These are phyloP conservation scores for Hyppa rectilinea DNA, from an alignment of 2,888 invertebrate species.

Conservation along the genomic window DNA sequence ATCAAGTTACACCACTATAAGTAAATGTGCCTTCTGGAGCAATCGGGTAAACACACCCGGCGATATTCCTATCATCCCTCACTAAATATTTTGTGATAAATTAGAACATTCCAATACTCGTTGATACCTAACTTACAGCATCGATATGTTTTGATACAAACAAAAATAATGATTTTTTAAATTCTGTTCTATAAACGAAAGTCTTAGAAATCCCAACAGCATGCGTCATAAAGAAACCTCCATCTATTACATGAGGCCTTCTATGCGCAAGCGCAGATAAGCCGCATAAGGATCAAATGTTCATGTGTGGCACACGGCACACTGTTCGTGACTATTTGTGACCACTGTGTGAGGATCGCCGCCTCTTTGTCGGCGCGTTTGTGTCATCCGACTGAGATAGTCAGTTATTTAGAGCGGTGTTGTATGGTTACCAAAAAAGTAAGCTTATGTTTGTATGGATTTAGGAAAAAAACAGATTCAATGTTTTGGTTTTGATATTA, in stretches of 20 bases:
- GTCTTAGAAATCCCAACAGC: neutral
- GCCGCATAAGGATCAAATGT: slow-evolving; percentile 52
- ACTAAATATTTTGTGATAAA: too few species aligned
- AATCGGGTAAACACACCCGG: too few species aligned
- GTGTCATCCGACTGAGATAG: slow-evolving; percentile 59
- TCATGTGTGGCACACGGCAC: slow-evolving; percentile 62
- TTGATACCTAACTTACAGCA: neutral
- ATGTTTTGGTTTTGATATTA: slow-evolving; percentile 13
- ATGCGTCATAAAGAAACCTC: slow-evolving; percentile 14
- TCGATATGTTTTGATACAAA: neutral
- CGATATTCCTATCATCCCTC: too few species aligned
- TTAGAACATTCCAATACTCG: too few species aligned
- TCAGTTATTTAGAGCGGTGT: slow-evolving; percentile 58
- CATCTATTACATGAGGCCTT: slow-evolving; percentile 26
- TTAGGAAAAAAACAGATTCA: neutral
- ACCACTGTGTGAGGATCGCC: slow-evolving; percentile 67
- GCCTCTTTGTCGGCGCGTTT: slow-evolving; percentile 70
- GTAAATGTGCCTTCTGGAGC: too few species aligned
- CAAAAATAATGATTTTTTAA: neutral
- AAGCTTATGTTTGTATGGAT: neutral
- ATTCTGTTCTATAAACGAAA: neutral
- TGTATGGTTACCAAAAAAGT: slow-evolving; percentile 48
- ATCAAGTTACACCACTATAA: too few species aligned
- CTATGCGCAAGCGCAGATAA: slow-evolving; percentile 47
- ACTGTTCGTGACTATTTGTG: slow-evolving; percentile 48